Evolutionary conservation across 2,797 vertebrate species (phyloP).

Genomic region (Xerus rutilus): DNA sequence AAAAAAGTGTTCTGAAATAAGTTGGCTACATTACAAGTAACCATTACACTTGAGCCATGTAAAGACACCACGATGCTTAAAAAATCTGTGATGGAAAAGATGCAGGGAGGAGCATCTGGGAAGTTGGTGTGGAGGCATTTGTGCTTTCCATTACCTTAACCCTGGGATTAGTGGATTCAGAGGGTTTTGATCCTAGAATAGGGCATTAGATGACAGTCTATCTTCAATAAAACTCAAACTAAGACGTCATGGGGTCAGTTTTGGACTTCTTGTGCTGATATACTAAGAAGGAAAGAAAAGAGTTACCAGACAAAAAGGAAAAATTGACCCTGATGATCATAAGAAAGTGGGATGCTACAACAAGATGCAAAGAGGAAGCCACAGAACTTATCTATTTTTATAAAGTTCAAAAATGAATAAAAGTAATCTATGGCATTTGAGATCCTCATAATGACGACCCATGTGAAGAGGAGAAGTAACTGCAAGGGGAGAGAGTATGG

Average conservation of each 20-base stretch:
- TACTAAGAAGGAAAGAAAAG: neutral
- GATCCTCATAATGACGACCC: neutral
- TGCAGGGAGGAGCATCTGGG: rapidly evolving
- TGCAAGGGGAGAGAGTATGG: neutral
- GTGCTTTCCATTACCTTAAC: neutral
- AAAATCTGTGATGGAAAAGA: neutral
- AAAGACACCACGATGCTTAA: neutral
- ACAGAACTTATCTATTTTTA: neutral
- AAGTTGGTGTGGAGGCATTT: neutral
- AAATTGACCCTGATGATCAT: neutral
- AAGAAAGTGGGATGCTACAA: neutral
- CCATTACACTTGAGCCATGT: neutral
- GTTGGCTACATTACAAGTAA: neutral
- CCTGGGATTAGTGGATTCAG: neutral
- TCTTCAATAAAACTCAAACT: neutral
- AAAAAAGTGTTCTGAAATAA: neutral
- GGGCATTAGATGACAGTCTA: neutral
- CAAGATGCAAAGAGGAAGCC: neutral
- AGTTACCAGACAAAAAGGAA: neutral
- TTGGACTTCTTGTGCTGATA: neutral
- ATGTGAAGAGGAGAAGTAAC: neutral
- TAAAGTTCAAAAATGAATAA: neutral
- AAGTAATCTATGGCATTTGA: neutral
- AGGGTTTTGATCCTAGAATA: neutral
- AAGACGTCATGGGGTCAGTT: neutral